These are phyloP conservation scores for Characodon lateralis DNA, from an alignment of 2,797 vertebrate species.

Conservation along the genomic window DNA sequence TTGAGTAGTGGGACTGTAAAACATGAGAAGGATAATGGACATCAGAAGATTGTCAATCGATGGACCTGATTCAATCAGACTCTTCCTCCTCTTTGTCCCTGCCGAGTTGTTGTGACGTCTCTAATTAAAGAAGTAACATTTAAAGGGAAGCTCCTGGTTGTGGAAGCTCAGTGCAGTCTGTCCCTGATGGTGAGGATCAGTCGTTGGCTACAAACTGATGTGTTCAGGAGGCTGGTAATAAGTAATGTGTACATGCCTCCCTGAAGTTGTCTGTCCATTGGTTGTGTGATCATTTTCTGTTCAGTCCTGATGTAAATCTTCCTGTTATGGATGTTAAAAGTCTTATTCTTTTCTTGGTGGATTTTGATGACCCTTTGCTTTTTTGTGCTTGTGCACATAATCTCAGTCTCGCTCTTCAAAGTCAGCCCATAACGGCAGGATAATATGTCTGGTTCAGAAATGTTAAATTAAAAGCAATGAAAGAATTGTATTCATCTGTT, in stretches of 20 bases:
- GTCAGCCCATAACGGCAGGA: too few relatives aligned
- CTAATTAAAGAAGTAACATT: background rate
- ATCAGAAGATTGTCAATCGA: background rate
- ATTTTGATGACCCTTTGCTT: too few relatives aligned
- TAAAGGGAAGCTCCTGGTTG: background rate
- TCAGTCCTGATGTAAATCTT: background rate
- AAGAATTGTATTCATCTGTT: too few relatives aligned
- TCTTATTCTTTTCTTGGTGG: too few relatives aligned
- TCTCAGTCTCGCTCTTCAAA: too few relatives aligned
- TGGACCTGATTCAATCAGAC: slow-evolving; percentile 4
- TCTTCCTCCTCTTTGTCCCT: background rate
- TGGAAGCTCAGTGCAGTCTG: too few relatives aligned
- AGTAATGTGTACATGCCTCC: slow-evolving; percentile 26
- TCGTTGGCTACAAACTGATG: background rate
- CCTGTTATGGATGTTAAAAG: too few relatives aligned
- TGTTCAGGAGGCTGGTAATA: slow-evolving; percentile 35
- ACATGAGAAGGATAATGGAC: background rate
- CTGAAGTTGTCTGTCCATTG: slow-evolving; percentile 11
- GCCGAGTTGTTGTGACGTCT: background rate
- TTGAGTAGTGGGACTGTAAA: background rate
- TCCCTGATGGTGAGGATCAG: too few relatives aligned
- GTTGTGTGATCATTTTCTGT: background rate
- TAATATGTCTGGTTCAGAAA: too few relatives aligned
- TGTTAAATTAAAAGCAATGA: too few relatives aligned
- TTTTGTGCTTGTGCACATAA: too few relatives aligned